phyloP scores from a whole-genome alignment of 2,113 vertebrate genomes.

The Thalassoma bifasciatum region DNA sequence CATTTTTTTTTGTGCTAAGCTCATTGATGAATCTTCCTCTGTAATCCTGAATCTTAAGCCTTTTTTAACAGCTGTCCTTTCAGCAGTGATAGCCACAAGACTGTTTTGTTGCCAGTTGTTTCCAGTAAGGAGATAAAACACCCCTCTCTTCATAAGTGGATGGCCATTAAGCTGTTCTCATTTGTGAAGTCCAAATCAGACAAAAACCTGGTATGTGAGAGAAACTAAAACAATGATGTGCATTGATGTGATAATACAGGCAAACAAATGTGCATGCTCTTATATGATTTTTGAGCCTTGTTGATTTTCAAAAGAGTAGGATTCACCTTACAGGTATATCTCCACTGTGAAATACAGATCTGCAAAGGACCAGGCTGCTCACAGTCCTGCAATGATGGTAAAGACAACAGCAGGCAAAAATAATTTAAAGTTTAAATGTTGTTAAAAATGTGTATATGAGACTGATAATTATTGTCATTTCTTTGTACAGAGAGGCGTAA shows the following conservation, averaged over 20 bases:
- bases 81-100: conserved; percentile 74
- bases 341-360: conserved; percentile 65
- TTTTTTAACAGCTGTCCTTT: conserved; percentile 77
- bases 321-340: conserved; percentile 52
- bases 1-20: too few relatives aligned
- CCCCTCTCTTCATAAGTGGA: conserved; percentile 76
- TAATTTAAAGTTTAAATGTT: too few relatives aligned
- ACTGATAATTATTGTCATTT: background rate
- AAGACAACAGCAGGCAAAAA: background rate
- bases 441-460: too few relatives aligned
- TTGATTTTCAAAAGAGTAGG: background rate
- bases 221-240: background rate
- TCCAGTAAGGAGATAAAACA: conserved; percentile 41
- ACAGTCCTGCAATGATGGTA: conserved; percentile 51
- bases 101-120: conserved; percentile 56
- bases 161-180: conserved; percentile 78
- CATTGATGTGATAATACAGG: too few relatives aligned
- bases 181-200: conserved; percentile 64
- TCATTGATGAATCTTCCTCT: too few relatives aligned
- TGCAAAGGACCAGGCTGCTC: conserved; percentile 61
- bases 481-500: conserved; percentile 23
- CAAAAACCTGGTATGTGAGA: conserved; percentile 50
- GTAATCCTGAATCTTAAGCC: background rate
- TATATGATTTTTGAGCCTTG: background rate
- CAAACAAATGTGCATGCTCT: too few relatives aligned